These are phyloP conservation scores for Acleris holmiana DNA, from an alignment of 2,888 invertebrate genomes.

Conservation along the genomic window DNA sequence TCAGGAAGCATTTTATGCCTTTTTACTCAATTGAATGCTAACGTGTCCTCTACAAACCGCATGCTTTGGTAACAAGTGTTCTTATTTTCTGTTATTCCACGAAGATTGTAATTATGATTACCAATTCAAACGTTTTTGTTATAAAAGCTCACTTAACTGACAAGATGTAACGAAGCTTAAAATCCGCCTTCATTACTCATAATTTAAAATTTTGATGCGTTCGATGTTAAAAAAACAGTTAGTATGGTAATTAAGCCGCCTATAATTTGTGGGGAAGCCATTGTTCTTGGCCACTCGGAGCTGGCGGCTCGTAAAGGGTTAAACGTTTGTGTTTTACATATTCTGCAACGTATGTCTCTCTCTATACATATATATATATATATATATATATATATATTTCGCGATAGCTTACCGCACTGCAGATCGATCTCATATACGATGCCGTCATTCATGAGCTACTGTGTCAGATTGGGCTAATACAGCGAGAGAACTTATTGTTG, in stretches of 20 bases:
- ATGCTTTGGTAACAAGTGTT: slow-evolving; percentile 34
- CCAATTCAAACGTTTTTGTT: slow-evolving; percentile 54
- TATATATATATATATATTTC: too few species aligned
- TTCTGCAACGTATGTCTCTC: slow-evolving; percentile 1
- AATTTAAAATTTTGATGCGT: slow-evolving; percentile 68
- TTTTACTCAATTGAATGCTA: slow-evolving; percentile 51
- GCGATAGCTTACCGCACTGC: slow-evolving; percentile 1
- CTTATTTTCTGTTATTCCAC: slow-evolving; percentile 54
- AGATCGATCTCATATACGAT: too few species aligned
- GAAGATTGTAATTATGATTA: slow-evolving; percentile 53
- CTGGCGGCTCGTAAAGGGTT: slow-evolving; percentile 28
- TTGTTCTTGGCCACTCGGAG: slow-evolving; percentile 53
- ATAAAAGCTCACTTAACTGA: slow-evolving; percentile 61
- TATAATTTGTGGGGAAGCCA: slow-evolving; percentile 58
- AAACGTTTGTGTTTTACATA: slow-evolving; percentile 18
- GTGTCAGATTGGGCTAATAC: not conserved
- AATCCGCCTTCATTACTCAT: slow-evolving; percentile 76
- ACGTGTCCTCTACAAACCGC: slow-evolving; percentile 37
- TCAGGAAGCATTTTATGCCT: slow-evolving; percentile 47
- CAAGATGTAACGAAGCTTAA: slow-evolving; percentile 76
- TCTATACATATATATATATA: too few species aligned
- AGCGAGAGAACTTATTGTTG: not conserved
- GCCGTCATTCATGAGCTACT: too few species aligned
- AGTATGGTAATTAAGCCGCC: slow-evolving; percentile 68
- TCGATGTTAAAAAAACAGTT: slow-evolving; percentile 64